Percentiles rank a stretch among this genome's conserved stretches.
These are phyloP conservation scores for Spermophilus dauricus DNA, from an alignment of 2,113 vertebrate species.

Conservation along the genomic window DNA sequence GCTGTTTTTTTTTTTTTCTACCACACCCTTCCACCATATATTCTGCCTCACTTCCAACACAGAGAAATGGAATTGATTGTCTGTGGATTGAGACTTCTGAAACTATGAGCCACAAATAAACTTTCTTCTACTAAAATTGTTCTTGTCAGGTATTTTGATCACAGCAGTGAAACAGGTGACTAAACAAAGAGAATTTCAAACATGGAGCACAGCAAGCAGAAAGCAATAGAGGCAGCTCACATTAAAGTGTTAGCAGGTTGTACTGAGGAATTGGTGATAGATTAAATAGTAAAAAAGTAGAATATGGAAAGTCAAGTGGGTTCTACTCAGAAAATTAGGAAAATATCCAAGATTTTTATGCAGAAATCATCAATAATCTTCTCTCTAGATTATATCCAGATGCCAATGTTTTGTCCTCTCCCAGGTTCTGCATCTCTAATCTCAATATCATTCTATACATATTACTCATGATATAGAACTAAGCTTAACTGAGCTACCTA, in stretches of 20 bases:
- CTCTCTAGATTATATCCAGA: neutral
- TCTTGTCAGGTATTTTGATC: too few relatives aligned
- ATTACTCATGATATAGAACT: neutral
- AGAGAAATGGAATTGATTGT: too few relatives aligned
- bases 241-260: neutral
- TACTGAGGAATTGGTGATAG: neutral
- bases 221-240: neutral
- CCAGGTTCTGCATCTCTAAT: neutral
- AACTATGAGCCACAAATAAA: too few relatives aligned
- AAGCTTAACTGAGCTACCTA: neutral
- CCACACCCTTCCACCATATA: too few relatives aligned
- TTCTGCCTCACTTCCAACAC: too few relatives aligned
- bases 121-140: too few relatives aligned
- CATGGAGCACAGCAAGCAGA: neutral
- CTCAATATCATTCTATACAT: neutral
- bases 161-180: too few relatives aligned
- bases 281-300: neutral
- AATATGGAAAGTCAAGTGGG: neutral
- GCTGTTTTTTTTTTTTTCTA: too few relatives aligned
- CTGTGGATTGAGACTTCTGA: too few relatives aligned
- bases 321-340: neutral
- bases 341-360: neutral
- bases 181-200: neutral
- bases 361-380: neutral
- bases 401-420: neutral